A percentile compares a stretch with the other conserved stretches of the same genome.
phyloP scores from a whole-genome alignment of 2,797 vertebrate genomes.

The Crocodylus rhombifer region DNA sequence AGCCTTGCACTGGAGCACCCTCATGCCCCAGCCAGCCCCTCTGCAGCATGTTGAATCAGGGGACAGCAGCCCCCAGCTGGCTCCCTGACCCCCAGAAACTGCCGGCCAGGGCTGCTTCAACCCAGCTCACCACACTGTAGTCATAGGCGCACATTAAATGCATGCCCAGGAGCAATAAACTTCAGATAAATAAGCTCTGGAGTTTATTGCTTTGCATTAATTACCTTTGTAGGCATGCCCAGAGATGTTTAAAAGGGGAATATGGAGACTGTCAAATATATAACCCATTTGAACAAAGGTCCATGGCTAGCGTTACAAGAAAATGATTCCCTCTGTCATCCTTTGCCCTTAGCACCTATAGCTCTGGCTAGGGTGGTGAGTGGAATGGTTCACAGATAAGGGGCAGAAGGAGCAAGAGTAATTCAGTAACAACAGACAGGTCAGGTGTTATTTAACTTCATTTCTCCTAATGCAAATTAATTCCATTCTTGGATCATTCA shows the following conservation, averaged over 20 bases:
- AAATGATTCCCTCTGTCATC: not conserved
- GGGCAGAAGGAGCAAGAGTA: not conserved
- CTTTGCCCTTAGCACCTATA: not conserved
- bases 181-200: too few species aligned
- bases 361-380: fast-evolving
- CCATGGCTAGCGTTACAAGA: fast-evolving
- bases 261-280: not conserved
- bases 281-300: not conserved
- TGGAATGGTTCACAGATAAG: not conserved
- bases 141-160: too few species aligned
- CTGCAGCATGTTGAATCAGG: too few species aligned
- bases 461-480: not conserved
- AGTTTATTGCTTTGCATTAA: too few species aligned
- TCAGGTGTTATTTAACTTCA: not conserved
- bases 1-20: too few species aligned
- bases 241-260: not conserved
- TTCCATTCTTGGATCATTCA: not conserved
- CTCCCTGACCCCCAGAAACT: too few species aligned
- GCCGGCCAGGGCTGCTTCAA: too few species aligned
- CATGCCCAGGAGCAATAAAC: too few species aligned
- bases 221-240: too few species aligned
- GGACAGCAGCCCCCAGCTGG: too few species aligned
- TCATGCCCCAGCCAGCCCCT: too few species aligned
- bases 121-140: too few species aligned
- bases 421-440: not conserved